These are phyloP conservation scores for Notechis scutatus DNA, from an alignment of 2,113 vertebrate species.

Conservation along the genomic window DNA sequence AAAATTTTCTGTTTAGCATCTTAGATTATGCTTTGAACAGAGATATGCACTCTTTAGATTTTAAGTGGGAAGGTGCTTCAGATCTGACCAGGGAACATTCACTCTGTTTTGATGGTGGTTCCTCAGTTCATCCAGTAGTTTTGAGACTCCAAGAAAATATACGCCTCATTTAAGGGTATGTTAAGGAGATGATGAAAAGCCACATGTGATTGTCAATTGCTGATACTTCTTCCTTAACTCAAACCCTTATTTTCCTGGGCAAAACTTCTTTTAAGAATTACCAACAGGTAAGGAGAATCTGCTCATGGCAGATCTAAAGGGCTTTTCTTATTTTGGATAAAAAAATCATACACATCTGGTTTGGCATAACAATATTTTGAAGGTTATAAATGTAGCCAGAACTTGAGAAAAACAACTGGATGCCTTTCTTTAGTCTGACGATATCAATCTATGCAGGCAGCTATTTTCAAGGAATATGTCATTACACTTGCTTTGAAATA, in stretches of 20 bases:
- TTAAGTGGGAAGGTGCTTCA: neutral
- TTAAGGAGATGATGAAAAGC: neutral
- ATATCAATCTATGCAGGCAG: slow-evolving; percentile 29
- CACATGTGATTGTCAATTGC: neutral
- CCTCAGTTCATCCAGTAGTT: neutral
- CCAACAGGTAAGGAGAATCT: neutral
- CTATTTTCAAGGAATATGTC: slow-evolving; percentile 23
- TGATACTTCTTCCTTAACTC: neutral
- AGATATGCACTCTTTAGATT: neutral
- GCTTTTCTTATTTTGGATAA: neutral
- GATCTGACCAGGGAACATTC: neutral
- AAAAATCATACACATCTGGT: neutral
- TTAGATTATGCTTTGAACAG: neutral
- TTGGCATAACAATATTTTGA: neutral
- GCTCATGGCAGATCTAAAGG: neutral
- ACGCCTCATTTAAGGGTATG: neutral
- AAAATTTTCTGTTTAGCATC: neutral
- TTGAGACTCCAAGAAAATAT: neutral
- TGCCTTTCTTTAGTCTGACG: slow-evolving; percentile 15
- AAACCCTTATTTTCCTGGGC: neutral
- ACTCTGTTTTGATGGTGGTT: neutral
- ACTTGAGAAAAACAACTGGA: slow-evolving; percentile 4
- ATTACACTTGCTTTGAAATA: slow-evolving; percentile 9
- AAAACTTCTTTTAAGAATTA: neutral
- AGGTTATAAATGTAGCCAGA: neutral